Conservation (phyloP, 2,113 vertebrate species). For the Sus scrofa region T2T-Sscrofa CM000812.6:283961001-283961500, state of each 20-base stretch:
- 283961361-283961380: constrained; percentile 78
- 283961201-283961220: neutral
- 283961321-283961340: rapidly evolving
- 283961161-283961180: neutral
- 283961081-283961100: neutral
- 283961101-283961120: neutral
- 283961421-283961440: rapidly evolving
- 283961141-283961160: neutral
- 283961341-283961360: rapidly evolving
- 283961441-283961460: neutral
- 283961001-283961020: neutral
- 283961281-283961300: rapidly evolving
- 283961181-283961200: too few relatives aligned
- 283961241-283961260: neutral
- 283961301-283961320: rapidly evolving
- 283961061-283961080: neutral
- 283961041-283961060: neutral
- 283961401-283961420: rapidly evolving
- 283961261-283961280: rapidly evolving
- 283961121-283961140: neutral
- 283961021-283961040: too few relatives aligned
- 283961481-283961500: neutral
- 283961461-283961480: neutral
- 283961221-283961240: neutral
- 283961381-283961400: constrained; percentile 26